Percentiles rank a stretch among this genome's conserved stretches.
Evolutionary conservation across 2,797 vertebrate species (phyloP).

Genomic region (Rousettus madagascariensis): DNA sequence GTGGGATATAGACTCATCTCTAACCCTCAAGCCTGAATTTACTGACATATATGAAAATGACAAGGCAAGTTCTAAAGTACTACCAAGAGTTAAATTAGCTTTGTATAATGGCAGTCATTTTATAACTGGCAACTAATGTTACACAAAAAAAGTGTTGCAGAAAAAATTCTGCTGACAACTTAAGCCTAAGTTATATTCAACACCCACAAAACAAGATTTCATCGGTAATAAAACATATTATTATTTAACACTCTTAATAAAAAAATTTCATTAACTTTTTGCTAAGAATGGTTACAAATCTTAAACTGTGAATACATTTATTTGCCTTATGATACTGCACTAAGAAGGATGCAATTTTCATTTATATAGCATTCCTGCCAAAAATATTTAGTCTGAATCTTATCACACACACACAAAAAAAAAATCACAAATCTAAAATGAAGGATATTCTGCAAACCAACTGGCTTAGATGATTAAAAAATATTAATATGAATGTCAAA

Average conservation of each 20-base stretch:
- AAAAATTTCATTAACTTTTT: constrained; percentile 27
- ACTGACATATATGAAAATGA: neutral
- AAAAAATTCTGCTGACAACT: neutral
- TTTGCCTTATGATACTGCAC: neutral
- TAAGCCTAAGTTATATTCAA: neutral
- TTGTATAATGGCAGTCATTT: neutral
- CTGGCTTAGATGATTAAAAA: neutral
- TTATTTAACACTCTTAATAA: constrained; percentile 7
- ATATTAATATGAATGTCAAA: constrained; percentile 2
- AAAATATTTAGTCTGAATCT: constrained; percentile 29
- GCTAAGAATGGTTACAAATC: constrained; percentile 2
- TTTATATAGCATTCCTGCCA: neutral
- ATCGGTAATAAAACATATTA: constrained; percentile 6
- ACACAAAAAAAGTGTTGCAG: neutral
- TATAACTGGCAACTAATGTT: neutral
- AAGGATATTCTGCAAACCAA: neutral
- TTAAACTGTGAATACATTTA: neutral
- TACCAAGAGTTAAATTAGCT: neutral
- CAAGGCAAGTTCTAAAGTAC: neutral
- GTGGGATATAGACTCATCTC: neutral
- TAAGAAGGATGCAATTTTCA: neutral
- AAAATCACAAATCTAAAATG: constrained; percentile 39
- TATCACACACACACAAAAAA: neutral
- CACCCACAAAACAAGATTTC: constrained; percentile 50
- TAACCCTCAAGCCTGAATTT: neutral